Evolutionary conservation across 37 sponge, comb jelly and placozoan species (phyloP).

Genomic region (Bolinopsis microptera): DNA sequence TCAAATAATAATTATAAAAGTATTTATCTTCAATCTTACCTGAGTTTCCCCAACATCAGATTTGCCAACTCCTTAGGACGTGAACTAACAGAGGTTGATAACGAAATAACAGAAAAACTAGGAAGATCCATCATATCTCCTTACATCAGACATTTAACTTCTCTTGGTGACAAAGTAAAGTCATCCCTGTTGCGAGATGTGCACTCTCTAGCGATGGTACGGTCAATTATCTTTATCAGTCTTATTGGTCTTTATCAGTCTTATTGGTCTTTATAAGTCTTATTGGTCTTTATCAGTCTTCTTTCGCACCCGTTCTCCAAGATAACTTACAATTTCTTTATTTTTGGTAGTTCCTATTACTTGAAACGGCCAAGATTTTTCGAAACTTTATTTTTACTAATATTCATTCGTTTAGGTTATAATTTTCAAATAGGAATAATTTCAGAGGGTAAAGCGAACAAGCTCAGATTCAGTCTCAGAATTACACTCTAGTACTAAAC

Average conservation of each 20-base stretch:
- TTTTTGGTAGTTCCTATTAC: too few species aligned
- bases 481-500: conserved; percentile 19
- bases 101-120: not conserved
- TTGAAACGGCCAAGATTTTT: too few species aligned
- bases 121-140: conserved; percentile 3
- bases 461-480: conserved; percentile 45
- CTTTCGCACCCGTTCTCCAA: too few species aligned
- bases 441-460: conserved; percentile 8
- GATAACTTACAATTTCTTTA: too few species aligned
- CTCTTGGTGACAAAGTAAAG: conserved; percentile 28
- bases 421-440: not conserved
- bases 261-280: too few species aligned
- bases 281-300: too few species aligned
- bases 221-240: too few species aligned
- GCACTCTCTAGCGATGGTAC: conserved; percentile 15
- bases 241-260: too few species aligned
- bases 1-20: too few species aligned
- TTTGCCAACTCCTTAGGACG: not conserved
- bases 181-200: conserved; percentile 6
- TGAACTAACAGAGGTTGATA: not conserved
- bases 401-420: not conserved
- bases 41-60: not conserved
- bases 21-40: too few species aligned
- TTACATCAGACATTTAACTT: not conserved
- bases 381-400: too few species aligned